Evolutionary conservation across 2,113 vertebrate species (phyloP).

Genomic region (Indicator maculatus): DNA sequence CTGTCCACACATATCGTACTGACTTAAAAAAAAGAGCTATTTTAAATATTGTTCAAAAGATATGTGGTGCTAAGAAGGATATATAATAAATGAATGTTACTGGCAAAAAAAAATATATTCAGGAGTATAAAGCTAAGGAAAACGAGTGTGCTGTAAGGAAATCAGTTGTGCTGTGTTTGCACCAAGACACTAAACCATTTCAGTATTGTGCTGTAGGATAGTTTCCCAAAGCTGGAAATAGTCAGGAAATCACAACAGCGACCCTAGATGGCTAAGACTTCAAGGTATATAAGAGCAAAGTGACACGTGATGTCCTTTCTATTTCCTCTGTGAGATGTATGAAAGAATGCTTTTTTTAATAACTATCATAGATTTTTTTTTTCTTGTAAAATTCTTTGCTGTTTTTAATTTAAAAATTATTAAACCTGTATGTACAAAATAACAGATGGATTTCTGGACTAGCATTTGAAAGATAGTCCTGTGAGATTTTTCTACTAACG

Average conservation of each 20-base stretch:
- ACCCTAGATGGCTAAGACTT: conserved; percentile 30
- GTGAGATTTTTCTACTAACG: not conserved
- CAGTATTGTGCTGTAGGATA: not conserved
- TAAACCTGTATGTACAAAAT: not conserved
- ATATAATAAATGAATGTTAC: not conserved
- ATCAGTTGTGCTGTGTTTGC: not conserved
- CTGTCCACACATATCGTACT: not conserved
- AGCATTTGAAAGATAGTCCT: not conserved
- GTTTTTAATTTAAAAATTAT: not conserved
- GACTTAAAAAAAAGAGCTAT: not conserved
- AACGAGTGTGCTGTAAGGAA: not conserved
- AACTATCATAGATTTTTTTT: fast-evolving
- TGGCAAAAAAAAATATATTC: not conserved
- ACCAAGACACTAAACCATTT: not conserved
- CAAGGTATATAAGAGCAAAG: not conserved
- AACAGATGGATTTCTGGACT: not conserved
- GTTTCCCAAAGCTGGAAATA: not conserved
- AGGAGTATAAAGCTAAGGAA: not conserved
- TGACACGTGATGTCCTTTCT: not conserved
- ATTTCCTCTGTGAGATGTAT: not conserved
- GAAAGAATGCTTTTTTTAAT: not conserved
- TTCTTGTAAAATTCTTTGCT: not conserved
- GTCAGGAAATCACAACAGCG: not conserved
- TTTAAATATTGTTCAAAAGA: not conserved
- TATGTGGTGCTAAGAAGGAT: not conserved